phyloP scores from a whole-genome alignment of 2,113 vertebrate genomes.

The Planiliza haematocheilus region DNA sequence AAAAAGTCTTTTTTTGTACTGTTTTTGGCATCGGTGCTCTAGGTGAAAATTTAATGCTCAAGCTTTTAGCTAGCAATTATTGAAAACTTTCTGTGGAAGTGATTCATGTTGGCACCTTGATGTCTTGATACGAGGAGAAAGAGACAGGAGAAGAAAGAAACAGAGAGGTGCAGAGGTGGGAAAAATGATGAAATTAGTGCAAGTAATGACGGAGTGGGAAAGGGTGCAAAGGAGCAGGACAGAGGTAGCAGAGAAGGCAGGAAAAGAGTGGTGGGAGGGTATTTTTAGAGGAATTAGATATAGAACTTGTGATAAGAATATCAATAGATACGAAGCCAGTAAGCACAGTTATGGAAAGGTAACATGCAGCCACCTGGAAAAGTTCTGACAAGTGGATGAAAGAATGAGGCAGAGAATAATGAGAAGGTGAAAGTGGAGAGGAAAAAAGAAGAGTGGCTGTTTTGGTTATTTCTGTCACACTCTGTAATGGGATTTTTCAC shows the following conservation, averaged over 20 bases:
- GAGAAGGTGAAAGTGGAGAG: constrained; percentile 54
- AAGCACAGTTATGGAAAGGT: constrained; percentile 36
- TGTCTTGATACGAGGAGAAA: constrained; percentile 4
- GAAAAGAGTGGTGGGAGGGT: neutral
- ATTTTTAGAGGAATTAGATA: constrained; percentile 53
- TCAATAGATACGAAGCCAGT: constrained; percentile 38
- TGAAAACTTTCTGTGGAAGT: constrained; percentile 15
- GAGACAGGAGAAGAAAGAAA: constrained; percentile 1
- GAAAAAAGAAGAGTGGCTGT: constrained; percentile 43
- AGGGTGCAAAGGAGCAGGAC: constrained; percentile 23
- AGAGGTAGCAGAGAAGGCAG: neutral
- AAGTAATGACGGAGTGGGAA: constrained; percentile 27
- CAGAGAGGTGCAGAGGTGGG: constrained; percentile 10
- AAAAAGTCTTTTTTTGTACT: neutral
- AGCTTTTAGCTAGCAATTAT: constrained; percentile 4
- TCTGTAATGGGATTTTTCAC: constrained; percentile 69
- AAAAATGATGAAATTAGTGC: constrained; percentile 36
- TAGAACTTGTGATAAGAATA: constrained; percentile 57
- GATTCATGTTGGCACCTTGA: constrained; percentile 14
- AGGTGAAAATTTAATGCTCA: constrained; percentile 12
- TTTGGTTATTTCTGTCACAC: constrained; percentile 71
- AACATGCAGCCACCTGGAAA: constrained; percentile 63
- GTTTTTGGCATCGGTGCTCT: neutral
- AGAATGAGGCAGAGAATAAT: constrained; percentile 59
- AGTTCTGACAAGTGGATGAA: constrained; percentile 66